Evolutionary conservation across 2,888 invertebrate genomes (phyloP).

Genomic region (Spatulosminthurus flaviceps): DNA sequence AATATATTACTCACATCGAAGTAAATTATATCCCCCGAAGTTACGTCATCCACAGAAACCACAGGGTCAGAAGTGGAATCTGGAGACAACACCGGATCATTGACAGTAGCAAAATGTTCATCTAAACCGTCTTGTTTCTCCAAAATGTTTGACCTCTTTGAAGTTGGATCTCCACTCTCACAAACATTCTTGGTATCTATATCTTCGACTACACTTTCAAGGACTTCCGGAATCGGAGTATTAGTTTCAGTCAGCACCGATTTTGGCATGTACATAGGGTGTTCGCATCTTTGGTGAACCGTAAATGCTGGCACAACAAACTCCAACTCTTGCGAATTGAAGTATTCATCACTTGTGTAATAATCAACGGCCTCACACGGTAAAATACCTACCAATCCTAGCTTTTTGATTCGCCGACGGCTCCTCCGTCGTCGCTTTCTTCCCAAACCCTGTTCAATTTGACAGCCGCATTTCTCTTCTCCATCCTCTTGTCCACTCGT

Average conservation of each 20-base stretch:
- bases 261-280: conserved; percentile 9
- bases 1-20: conserved; percentile 29
- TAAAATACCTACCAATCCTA: neutral
- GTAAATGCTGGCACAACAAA: conserved; percentile 9
- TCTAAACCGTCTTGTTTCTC: no score
- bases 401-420: neutral
- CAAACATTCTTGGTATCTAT: neutral
- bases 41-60: conserved; percentile 20
- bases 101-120: neutral
- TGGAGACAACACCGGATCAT: neutral
- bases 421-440: neutral
- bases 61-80: neutral
- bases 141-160: neutral
- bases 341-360: neutral
- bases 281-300: conserved; percentile 11
- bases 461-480: neutral
- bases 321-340: neutral
- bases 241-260: neutral
- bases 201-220: neutral
- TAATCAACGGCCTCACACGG: neutral
- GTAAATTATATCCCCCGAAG: conserved; percentile 30
- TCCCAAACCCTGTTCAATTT: neutral
- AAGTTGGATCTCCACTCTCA: neutral
- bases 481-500: neutral
- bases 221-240: neutral